These are phyloP conservation scores for Ceriagrion tenellum DNA, from an alignment of 2,888 invertebrate species.

Conservation along the genomic window DNA sequence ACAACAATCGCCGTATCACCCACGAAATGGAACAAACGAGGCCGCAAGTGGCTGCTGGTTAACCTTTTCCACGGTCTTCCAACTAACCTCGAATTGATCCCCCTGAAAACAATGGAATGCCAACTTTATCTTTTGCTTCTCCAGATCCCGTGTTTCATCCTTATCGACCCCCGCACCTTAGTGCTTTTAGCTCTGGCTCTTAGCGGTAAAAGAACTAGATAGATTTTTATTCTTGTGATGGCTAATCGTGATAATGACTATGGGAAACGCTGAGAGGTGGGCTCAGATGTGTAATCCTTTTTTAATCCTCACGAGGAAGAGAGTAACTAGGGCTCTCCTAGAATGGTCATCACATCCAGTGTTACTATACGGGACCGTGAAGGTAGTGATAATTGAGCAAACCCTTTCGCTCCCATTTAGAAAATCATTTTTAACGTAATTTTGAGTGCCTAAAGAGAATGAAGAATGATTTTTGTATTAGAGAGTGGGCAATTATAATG, in stretches of 20 bases:
- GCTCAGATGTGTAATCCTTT: no score
- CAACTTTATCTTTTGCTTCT: neutral
- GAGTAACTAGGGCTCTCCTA: no score
- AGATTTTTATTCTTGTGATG: neutral
- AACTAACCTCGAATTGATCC: neutral
- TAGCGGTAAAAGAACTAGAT: neutral
- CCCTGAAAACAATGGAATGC: neutral
- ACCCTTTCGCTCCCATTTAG: no score
- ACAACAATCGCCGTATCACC: neutral
- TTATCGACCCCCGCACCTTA: neutral
- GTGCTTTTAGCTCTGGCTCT: no score
- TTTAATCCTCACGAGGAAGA: no score
- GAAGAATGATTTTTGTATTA: no score
- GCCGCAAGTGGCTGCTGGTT: neutral
- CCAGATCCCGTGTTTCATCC: neutral
- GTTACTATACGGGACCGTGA: no score
- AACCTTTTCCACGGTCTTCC: neutral
- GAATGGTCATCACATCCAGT: no score
- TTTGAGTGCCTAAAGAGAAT: no score
- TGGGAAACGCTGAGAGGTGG: neutral
- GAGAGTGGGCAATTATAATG: no score
- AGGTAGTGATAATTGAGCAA: no score
- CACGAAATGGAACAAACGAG: neutral
- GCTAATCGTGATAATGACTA: neutral
- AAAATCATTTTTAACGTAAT: no score